Conservation (phyloP, 2,113 vertebrate genomes). For the Vicugna pacos region DNA sequence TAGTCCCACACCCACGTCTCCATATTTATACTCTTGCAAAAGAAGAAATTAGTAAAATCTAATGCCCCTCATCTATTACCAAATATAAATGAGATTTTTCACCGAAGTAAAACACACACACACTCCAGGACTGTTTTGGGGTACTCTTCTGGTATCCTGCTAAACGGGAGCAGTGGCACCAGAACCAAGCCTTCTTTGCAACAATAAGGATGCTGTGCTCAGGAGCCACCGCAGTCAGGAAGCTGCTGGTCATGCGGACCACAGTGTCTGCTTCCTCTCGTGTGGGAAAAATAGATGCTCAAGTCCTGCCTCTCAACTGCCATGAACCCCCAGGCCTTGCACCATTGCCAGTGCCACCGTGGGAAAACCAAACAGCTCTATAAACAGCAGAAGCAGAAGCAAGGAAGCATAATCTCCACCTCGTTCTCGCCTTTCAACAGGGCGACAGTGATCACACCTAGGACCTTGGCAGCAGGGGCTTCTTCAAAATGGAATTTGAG, state of each 20-base stretch:
- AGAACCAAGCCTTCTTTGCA: neutral
- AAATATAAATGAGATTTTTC: neutral
- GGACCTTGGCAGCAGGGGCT: neutral
- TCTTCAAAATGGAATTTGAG: neutral
- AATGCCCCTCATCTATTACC: neutral
- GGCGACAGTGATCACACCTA: neutral
- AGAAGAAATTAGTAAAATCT: neutral
- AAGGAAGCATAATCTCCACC: too few species aligned
- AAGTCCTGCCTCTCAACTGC: neutral
- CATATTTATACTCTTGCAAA: neutral
- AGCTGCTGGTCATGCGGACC: neutral
- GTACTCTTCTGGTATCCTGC: neutral
- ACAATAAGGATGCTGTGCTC: neutral
- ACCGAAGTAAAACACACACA: neutral
- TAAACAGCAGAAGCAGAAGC: neutral
- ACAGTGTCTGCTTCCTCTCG: neutral
- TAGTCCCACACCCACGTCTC: too few species aligned
- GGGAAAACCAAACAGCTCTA: neutral
- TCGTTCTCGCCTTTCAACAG: neutral
- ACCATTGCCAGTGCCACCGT: neutral
- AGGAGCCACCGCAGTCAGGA: neutral
- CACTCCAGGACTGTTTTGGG: neutral
- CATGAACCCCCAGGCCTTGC: accelerated
- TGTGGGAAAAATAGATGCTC: neutral
- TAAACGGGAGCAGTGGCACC: too few species aligned